Evolutionary conservation across 2,113 vertebrate genomes (phyloP).

Genomic region (Eudyptes chrysolophus): DNA sequence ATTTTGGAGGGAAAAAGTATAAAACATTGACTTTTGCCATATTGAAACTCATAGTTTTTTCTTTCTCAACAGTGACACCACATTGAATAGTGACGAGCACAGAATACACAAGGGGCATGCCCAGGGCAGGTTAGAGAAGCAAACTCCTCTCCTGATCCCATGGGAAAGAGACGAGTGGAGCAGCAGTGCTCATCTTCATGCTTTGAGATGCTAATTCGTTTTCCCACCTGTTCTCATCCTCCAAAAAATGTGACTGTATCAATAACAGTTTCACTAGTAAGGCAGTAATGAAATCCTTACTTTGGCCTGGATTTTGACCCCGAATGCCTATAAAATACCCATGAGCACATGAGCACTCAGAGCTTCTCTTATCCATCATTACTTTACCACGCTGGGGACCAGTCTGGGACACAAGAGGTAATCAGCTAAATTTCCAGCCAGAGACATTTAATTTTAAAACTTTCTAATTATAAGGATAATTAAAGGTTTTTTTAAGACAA

Average conservation of each 20-base stretch:
- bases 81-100: not conserved
- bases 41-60: not conserved
- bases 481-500: constrained; percentile 13
- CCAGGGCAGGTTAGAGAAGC: not conserved
- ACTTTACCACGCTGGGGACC: not conserved
- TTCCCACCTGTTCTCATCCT: not conserved
- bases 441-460: constrained; percentile 24
- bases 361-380: not conserved
- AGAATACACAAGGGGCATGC: not conserved
- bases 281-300: not conserved
- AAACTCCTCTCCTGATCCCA: not conserved
- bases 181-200: not conserved
- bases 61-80: not conserved
- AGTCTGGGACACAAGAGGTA: not conserved
- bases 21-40: not conserved
- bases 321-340: not conserved
- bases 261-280: not conserved
- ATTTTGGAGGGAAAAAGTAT: not conserved
- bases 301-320: constrained; percentile 35
- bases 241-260: not conserved
- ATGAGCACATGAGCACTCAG: not conserved
- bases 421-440: not conserved
- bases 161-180: not conserved
- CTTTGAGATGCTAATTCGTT: not conserved
- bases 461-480: constrained; percentile 49